Evolutionary conservation across 1,140 invertebrate genomes (phyloP).

Genomic region (Aphelenchoides fujianensis): DNA sequence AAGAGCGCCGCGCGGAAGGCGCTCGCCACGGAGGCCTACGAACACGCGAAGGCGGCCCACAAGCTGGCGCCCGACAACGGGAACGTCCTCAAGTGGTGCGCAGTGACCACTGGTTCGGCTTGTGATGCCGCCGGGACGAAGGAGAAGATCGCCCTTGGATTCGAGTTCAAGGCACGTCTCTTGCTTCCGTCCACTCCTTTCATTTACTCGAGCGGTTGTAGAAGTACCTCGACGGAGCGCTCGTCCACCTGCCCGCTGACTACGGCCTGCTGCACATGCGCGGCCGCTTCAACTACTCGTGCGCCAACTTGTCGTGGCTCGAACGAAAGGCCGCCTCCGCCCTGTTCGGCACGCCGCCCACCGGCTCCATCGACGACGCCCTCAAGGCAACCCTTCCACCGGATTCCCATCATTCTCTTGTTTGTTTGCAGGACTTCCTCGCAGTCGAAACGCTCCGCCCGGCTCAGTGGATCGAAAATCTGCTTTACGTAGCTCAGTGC

Average conservation of each 20-base stretch:
- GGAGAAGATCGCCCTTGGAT: conserved; percentile 63
- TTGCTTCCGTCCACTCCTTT: background rate
- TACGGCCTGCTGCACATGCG: conserved; percentile 61
- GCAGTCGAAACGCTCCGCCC: conserved; percentile 22
- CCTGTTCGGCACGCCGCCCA: conserved; percentile 63
- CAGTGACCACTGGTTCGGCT: conserved; percentile 38
- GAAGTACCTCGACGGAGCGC: conserved; percentile 64
- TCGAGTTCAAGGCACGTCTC: conserved; percentile 27
- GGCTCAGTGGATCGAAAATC: conserved; percentile 63
- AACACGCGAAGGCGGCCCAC: conserved; percentile 21
- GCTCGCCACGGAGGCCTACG: conserved; percentile 23
- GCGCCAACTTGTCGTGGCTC: conserved; percentile 63
- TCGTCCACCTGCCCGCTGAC: conserved; percentile 62
- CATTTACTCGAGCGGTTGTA: conserved; percentile 52
- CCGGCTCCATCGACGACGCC: conserved; percentile 63
- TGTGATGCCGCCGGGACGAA: conserved; percentile 53
- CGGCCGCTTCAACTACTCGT: conserved; percentile 62
- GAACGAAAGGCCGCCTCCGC: conserved; percentile 64
- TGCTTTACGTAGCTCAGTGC: conserved; percentile 62
- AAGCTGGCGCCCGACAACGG: conserved; percentile 35
- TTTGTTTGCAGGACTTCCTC: conserved; percentile 20
- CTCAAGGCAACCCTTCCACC: conserved; percentile 44
- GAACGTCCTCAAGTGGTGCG: conserved; percentile 48
- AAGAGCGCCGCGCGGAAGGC: conserved; percentile 34
- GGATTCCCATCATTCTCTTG: too few species aligned